phyloP scores from a whole-genome alignment of 1,140 invertebrate genomes.

The Caenorhabditis inopinata region DNA sequence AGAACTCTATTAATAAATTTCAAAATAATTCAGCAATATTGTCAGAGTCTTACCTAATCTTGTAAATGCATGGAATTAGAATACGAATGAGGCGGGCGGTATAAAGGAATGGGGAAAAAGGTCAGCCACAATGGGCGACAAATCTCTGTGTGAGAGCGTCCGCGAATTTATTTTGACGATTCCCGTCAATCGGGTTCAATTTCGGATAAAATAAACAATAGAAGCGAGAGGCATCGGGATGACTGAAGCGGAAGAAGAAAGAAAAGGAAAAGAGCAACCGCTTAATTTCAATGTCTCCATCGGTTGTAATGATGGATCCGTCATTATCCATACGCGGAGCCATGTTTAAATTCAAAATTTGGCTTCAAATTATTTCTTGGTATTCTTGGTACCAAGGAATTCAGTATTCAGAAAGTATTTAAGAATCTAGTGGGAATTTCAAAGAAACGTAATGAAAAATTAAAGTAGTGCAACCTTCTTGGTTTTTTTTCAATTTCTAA shows the following conservation, averaged over 20 bases:
- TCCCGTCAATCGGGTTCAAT: constrained; percentile 23
- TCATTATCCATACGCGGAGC: background rate
- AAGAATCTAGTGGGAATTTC: too few species aligned
- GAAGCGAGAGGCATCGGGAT: background rate
- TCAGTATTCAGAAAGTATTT: too few species aligned
- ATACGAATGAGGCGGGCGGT: background rate
- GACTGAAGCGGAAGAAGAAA: background rate
- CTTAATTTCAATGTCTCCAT: constrained; percentile 12
- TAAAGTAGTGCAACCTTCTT: too few species aligned
- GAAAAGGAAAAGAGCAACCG: constrained; percentile 8
- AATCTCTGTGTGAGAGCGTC: background rate
- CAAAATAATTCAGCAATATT: too few species aligned
- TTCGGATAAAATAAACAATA: constrained; percentile 35
- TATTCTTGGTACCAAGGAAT: too few species aligned
- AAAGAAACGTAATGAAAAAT: too few species aligned
- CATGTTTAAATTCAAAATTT: too few species aligned
- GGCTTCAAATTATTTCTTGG: too few species aligned
- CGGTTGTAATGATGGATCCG: background rate
- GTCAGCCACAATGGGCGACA: background rate
- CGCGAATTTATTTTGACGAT: background rate
- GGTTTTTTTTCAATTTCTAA: too few species aligned
- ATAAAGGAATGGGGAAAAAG: too few species aligned
- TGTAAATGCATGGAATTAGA: background rate
- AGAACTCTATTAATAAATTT: too few species aligned
- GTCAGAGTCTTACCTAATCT: too few species aligned